Conservation (phyloP, 2,888 invertebrate genomes). For the Gonocerus acuteangulatus region DNA sequence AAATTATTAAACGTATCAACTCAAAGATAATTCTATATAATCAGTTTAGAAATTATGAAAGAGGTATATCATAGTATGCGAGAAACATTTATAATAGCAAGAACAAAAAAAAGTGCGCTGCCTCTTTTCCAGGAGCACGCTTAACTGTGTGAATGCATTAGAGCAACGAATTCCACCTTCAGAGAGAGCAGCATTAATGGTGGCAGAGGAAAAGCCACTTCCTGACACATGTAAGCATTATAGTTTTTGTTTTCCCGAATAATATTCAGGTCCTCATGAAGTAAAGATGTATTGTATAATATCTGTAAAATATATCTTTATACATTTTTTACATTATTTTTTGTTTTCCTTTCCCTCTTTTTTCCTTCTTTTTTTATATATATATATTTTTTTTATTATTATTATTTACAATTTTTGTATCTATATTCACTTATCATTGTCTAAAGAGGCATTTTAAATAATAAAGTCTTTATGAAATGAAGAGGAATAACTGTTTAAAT, state of each 20-base stretch:
- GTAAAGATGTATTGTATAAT: constrained; percentile 4
- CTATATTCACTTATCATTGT: too few relatives aligned
- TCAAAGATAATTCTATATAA: too few relatives aligned
- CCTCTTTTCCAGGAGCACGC: constrained; percentile 68
- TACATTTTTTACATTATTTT: not conserved
- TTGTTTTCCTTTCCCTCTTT: not conserved
- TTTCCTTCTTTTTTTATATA: not conserved
- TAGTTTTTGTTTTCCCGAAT: constrained; percentile 5
- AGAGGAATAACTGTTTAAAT: too few relatives aligned
- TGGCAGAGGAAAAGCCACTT: constrained; percentile 69
- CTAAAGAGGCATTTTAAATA: too few relatives aligned
- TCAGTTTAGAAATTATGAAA: too few relatives aligned
- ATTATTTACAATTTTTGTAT: too few relatives aligned
- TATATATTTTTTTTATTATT: too few relatives aligned
- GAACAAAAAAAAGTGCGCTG: constrained; percentile 23
- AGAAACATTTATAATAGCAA: constrained; percentile 9
- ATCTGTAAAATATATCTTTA: not conserved
- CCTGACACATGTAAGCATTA: constrained; percentile 68
- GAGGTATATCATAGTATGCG: too few relatives aligned
- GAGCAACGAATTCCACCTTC: constrained; percentile 80
- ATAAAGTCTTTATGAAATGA: too few relatives aligned
- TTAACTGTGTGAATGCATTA: constrained; percentile 89
- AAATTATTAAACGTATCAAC: too few relatives aligned
- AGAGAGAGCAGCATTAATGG: constrained; percentile 68
- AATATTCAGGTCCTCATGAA: not conserved